Evolutionary conservation across 2,797 vertebrate species (phyloP).

Genomic region (Hippoglossus hippoglossus): DNA sequence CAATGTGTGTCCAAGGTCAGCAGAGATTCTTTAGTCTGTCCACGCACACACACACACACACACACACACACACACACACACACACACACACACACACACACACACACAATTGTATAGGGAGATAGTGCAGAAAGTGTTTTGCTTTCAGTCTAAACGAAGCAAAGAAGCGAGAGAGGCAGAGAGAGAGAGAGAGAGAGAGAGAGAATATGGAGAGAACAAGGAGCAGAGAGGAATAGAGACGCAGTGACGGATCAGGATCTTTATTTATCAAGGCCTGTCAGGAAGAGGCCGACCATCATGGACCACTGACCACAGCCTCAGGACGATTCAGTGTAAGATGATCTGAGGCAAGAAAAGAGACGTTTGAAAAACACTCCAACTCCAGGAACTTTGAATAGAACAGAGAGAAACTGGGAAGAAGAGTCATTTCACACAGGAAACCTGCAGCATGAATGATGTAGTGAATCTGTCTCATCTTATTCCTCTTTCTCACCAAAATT

Average conservation of each 20-base stretch:
- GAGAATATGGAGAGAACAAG: conserved; percentile 9
- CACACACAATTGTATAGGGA: conserved; percentile 23
- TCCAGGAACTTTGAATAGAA: conserved; percentile 35
- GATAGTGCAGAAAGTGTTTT: conserved; percentile 16
- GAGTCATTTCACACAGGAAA: no score
- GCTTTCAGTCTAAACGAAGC: not conserved
- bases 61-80: conserved; percentile 6
- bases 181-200: conserved; percentile 11
- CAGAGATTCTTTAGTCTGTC: conserved; percentile 8
- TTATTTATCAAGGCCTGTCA: conserved; percentile 72
- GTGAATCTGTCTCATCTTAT: not conserved
- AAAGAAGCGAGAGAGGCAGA: conserved; percentile 36
- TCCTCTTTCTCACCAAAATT: no score
- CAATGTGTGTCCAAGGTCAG: conserved; percentile 48
- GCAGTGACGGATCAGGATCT: conserved; percentile 59
- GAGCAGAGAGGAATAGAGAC: conserved; percentile 22
- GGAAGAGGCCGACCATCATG: conserved; percentile 55
- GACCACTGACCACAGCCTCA: conserved; percentile 64
- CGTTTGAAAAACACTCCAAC: conserved; percentile 36
- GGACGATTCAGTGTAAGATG: conserved; percentile 67
- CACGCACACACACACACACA: conserved; percentile 1
- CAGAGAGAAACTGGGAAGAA: conserved; percentile 16
- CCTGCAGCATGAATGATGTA: conserved; percentile 4
- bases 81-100: conserved; percentile 7
- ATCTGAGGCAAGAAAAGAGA: conserved; percentile 54